Evolutionary conservation across 2,113 vertebrate genomes (phyloP).

Genomic region (Eptesicus fuscus): DNA sequence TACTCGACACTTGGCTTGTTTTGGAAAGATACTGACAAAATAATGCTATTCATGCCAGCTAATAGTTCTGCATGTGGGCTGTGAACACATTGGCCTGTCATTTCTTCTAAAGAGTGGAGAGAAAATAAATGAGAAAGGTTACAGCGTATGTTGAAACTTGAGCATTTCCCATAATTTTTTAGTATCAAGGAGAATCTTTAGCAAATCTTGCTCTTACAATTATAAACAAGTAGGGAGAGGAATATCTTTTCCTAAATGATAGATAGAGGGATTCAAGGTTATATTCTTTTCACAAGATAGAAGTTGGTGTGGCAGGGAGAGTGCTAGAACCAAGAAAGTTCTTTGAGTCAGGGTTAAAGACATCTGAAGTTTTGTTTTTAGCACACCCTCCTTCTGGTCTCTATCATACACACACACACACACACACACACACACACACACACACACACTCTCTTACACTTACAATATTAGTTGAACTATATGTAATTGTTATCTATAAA

Average conservation of each 20-base stretch:
- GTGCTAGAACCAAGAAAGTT: background rate
- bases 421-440: background rate
- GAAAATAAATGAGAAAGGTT: background rate
- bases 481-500: background rate
- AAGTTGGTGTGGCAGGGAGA: background rate
- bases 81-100: background rate
- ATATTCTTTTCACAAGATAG: background rate
- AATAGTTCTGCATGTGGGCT: background rate
- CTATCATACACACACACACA: background rate
- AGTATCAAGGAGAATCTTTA: background rate
- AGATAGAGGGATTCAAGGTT: background rate
- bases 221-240: background rate
- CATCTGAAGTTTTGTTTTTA: background rate
- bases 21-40: slow-evolving; percentile 36
- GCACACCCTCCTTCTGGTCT: background rate
- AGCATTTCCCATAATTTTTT: slow-evolving; percentile 1
- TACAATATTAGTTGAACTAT: background rate
- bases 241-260: background rate
- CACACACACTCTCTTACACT: background rate
- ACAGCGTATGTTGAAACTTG: background rate
- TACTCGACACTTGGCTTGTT: background rate
- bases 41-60: background rate
- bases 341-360: background rate
- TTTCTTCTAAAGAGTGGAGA: background rate
- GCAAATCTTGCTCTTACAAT: background rate